A percentile compares a stretch with the other conserved stretches of the same genome.
These are phyloP conservation scores for Zaprionus obscuricornis DNA, from an alignment of 2,888 invertebrate species.

Conservation along the genomic window DNA sequence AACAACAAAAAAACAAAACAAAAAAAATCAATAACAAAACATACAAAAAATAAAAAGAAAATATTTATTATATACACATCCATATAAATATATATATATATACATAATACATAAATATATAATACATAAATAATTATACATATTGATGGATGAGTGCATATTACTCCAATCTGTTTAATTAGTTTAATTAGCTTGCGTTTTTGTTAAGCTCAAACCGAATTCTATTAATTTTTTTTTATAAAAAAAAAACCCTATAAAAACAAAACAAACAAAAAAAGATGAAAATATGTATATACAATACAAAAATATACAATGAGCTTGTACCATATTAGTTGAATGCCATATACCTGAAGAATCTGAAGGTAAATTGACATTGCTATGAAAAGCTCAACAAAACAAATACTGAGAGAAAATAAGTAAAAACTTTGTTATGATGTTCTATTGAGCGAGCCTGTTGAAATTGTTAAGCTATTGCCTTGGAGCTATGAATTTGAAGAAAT, in stretches of 20 bases:
- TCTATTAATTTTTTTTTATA: constrained; percentile 68
- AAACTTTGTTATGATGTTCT: constrained; percentile 53
- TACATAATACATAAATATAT: constrained; percentile 24
- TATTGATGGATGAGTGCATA: constrained; percentile 45
- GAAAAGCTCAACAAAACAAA: constrained; percentile 32
- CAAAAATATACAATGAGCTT: constrained; percentile 55
- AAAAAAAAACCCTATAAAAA: constrained; percentile 57
- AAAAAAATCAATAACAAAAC: constrained; percentile 38
- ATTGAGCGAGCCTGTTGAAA: constrained; percentile 61
- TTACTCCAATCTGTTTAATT: constrained; percentile 52
- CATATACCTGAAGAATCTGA: constrained; percentile 43
- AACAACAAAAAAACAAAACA: constrained; percentile 20
- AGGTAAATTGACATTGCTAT: constrained; percentile 36
- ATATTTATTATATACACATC: constrained; percentile 68
- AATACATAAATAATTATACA: too few relatives aligned
- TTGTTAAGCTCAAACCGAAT: constrained; percentile 82
- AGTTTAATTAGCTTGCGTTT: constrained; percentile 82
- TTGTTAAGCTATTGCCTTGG: constrained; percentile 63
- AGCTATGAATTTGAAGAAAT: constrained; percentile 55
- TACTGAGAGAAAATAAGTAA: constrained; percentile 28
- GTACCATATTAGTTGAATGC: constrained; percentile 73
- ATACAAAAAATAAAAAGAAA: constrained; percentile 40
- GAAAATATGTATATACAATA: constrained; percentile 6
- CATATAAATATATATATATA: constrained; percentile 35
- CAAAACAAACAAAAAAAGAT: constrained; percentile 22